Evolutionary conservation across 2,888 invertebrate genomes (phyloP).

Genomic region (Dexiosoma caninum): DNA sequence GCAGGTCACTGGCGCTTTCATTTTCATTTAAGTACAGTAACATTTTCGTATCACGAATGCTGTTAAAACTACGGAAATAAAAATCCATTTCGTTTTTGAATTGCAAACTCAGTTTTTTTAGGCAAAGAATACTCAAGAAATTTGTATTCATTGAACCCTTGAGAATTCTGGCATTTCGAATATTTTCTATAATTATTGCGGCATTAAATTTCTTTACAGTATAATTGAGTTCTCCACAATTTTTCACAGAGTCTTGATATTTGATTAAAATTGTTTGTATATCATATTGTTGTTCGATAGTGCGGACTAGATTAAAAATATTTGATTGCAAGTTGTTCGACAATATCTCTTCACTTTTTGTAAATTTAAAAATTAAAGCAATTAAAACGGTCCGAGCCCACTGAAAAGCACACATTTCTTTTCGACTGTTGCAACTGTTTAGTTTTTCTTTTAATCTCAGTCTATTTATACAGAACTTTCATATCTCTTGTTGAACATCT

Average conservation of each 20-base stretch:
- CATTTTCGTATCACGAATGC: conserved; percentile 11
- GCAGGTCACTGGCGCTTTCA: neutral
- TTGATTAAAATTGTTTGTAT: conserved; percentile 23
- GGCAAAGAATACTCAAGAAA: conserved; percentile 19
- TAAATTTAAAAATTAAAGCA: neutral
- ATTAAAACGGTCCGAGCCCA: neutral
- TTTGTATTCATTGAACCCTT: conserved; percentile 12
- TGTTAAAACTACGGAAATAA: neutral
- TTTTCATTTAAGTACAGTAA: conserved; percentile 17
- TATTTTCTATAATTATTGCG: neutral
- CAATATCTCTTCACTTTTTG: neutral
- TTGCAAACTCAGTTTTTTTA: neutral
- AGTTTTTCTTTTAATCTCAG: neutral
- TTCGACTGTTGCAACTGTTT: neutral
- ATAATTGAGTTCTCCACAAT: conserved; percentile 18
- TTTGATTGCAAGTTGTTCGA: neutral
- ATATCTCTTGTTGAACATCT: neutral
- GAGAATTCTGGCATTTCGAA: neutral
- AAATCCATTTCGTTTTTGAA: neutral
- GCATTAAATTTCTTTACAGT: neutral
- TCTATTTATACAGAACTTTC: neutral
- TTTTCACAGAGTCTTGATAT: neutral
- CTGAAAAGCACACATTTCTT: no score
- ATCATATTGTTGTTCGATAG: neutral
- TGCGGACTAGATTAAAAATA: neutral